Evolutionary conservation across 2,113 vertebrate species (phyloP), one percentile per base, ranked within the genome.

Genomic region (Aphyosemion australe): DNA sequence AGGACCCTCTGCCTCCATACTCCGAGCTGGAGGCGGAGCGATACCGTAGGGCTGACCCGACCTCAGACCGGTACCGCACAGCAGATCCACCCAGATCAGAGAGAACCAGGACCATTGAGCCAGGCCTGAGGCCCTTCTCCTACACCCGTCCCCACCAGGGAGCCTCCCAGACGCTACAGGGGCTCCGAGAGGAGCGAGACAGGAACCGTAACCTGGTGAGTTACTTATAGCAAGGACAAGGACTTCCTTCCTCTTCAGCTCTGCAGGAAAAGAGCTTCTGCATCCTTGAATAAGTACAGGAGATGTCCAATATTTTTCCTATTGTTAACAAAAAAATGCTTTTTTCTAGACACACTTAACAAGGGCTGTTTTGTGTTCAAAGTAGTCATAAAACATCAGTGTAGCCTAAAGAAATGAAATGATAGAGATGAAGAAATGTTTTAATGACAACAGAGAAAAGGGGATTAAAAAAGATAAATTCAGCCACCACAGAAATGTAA

Each of bases 1-100:
- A 97, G 14, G 95, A 97, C 74, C 61, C 92, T 51, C 73, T 98
- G 87, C 97, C 95, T 13, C 96, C 97, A 0, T 98, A 99, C 91
- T 94, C 93, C 0, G 96, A 98, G 91, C 55, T 43, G 32, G 96
- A 96, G 89, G 83, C 73, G 0, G 92, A 90, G 79, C 83, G 88
- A 26, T 65, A 92, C 91, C 91, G 93, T 74, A 88, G 88, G 89
- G 69, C 90, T 67, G 70, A 81, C 18, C 26, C 10, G 1, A 72
- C 65, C 41, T 0, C 65, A 0, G 83, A 89, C 42, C 74, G 85
- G 61, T 76, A 93, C 92, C 92, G 92, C 72, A 88, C 90, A 73
- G 69, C 37, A 21, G 84, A 89, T 8, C 93, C 89, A 48, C 79
- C 57, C 49, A 64, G 57, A 46, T 75, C 83, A 16, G 85, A 86